Conservation (phyloP, 2,113 vertebrate species). For the Phylloscopus trochiloides region DNA sequence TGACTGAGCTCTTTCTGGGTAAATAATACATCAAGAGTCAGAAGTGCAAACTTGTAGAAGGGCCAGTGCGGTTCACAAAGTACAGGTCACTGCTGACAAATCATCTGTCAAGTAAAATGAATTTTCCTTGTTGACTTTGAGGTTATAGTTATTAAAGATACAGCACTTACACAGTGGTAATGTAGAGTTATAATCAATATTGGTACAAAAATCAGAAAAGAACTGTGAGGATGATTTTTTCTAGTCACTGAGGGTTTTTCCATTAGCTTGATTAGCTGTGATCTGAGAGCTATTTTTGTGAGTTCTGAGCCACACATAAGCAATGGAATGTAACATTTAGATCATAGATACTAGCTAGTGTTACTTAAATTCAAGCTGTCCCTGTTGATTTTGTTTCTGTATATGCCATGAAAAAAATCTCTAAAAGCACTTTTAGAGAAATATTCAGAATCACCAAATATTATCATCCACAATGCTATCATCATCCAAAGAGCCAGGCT, state of each 20-base stretch:
- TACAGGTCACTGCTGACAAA: background rate
- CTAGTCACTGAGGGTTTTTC: background rate
- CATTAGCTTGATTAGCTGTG: background rate
- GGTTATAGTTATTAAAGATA: background rate
- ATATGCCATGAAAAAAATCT: background rate
- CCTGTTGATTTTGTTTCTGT: background rate
- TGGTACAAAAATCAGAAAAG: background rate
- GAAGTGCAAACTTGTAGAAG: background rate
- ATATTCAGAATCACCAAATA: background rate
- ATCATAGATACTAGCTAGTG: background rate
- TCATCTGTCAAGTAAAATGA: background rate
- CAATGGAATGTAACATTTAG: slow-evolving; percentile 23
- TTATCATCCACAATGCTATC: background rate
- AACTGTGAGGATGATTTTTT: background rate
- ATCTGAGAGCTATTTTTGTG: slow-evolving; percentile 6
- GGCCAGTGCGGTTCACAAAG: background rate
- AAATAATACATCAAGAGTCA: background rate
- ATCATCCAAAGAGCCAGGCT: background rate
- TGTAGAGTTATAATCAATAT: background rate
- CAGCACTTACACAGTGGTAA: background rate
- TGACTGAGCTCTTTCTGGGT: background rate
- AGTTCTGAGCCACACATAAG: background rate
- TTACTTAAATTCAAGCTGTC: slow-evolving; percentile 39
- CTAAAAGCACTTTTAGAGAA: background rate
- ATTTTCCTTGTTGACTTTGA: background rate